Percentiles rank a stretch among this genome's conserved stretches.
phyloP scores from a whole-genome alignment of 2,797 vertebrate species.

The Haliaeetus vocifer region DNA sequence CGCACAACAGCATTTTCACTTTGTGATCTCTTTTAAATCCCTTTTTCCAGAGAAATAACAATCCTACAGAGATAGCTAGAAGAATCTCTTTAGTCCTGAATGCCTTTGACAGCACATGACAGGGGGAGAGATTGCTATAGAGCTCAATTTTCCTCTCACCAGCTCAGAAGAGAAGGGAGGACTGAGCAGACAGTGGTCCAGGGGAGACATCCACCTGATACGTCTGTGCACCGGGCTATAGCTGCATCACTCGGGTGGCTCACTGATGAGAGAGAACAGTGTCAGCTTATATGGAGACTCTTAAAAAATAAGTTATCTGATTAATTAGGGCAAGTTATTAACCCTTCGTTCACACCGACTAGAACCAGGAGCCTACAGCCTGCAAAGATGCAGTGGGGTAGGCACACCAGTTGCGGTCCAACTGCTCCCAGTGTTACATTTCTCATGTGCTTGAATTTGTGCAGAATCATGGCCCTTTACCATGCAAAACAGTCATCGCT shows the following conservation, averaged over 20 bases:
- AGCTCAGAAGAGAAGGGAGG: not conserved
- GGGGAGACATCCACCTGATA: not conserved
- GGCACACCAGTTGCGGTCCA: fast-evolving
- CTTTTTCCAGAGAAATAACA: not conserved
- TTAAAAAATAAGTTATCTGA: not conserved
- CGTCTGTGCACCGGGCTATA: not conserved
- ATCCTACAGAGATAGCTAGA: not conserved
- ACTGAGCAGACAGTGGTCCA: not conserved
- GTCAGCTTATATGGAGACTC: not conserved
- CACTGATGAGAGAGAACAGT: not conserved
- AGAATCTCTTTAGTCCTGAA: not conserved
- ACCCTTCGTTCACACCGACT: not conserved
- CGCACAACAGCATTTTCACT: not conserved
- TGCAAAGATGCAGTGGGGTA: not conserved
- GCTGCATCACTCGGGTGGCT: not conserved
- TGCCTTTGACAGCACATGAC: not conserved
- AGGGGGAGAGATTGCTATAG: not conserved
- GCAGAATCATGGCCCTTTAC: not conserved
- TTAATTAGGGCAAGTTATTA: not conserved
- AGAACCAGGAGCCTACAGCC: not conserved
- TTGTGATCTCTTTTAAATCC: not conserved
- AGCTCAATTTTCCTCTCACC: not conserved
- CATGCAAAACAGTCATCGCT: fast-evolving
- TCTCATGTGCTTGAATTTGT: not conserved
- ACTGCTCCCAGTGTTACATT: not conserved